Base-by-base conservation (phyloP, 2,797 vertebrate genomes). In the Sebastes kiyomatsui region DNA sequence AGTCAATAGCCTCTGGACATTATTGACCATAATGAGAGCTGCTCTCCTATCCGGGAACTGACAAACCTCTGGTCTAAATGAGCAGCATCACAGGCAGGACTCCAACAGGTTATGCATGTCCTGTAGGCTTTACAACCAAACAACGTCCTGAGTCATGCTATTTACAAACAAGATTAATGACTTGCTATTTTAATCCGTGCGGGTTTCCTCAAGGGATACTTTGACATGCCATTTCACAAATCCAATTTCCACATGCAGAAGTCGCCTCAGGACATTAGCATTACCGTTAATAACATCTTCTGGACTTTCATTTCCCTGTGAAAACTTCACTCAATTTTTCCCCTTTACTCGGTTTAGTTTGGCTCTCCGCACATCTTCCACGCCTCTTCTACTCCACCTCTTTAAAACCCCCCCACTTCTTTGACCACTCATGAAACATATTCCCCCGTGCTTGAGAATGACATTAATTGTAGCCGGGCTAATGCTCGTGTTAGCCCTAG, bases 121-220 rank as follows among this genome's bases (percentile, higher is more conserved):
- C 65, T 8, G 35, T 11, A 38, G 62, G 71, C 72, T 85, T 76
- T 64, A 78, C 70, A 72, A 67, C 79, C 85, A 60, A 52, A 76
- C 80, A 59, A 22, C 61, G 61, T 81, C 75, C 77, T 28, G 73
- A 89, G 12, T 90, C 88, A 76, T 75, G 75, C 80, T 72, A 80
- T 86, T 80, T 76, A 88, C 70, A 83, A 84, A 80, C 78, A 49
- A 38, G 78, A 85, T 84, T 81, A 90, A 84, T 67, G 33, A 80
- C 67, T 23, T 14, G 28, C 68, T 66, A 10, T 70, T 78, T 20
- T 79, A 72, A 86, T 81, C 83, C 55, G 32, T 14, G 3, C 1
- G 49, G 46, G 27, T 66, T 84, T 81, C 72, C 49, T 77, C 66
- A 4, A 1, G 27, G 25, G 30, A 64, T 77, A 67, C 25, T 46